A percentile compares a stretch with the other conserved stretches of the same genome.
These are phyloP conservation scores for Delphinus delphis DNA, from an alignment of 2,113 vertebrate genomes.

Conservation along the genomic window DNA sequence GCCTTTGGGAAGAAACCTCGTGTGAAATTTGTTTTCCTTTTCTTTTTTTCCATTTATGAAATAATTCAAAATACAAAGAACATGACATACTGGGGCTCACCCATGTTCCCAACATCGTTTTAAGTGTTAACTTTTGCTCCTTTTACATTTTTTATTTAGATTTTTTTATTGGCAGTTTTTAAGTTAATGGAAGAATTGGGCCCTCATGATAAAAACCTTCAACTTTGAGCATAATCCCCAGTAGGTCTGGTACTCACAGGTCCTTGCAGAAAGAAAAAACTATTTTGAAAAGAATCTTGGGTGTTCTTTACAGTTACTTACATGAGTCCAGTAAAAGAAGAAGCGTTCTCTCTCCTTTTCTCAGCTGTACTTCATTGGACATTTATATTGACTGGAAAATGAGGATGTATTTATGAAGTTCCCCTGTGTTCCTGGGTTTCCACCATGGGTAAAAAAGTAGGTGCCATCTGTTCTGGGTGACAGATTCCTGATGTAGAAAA, in stretches of 20 bases:
- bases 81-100: not conserved
- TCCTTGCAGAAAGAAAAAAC: not conserved
- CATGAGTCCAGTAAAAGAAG: not conserved
- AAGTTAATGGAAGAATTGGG: not conserved
- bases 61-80: not conserved
- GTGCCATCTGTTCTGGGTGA: not conserved
- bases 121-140: not conserved
- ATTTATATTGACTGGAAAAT: not conserved
- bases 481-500: not conserved
- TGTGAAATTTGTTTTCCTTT: not conserved
- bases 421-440: not conserved
- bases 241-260: not conserved
- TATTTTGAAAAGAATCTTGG: not conserved
- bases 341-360: not conserved
- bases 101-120: not conserved
- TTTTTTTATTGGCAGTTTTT: conserved; percentile 11
- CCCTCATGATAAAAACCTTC: not conserved
- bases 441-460: not conserved
- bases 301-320: not conserved
- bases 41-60: conserved; percentile 30
- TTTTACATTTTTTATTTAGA: not conserved
- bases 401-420: not conserved
- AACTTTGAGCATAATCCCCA: not conserved
- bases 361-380: not conserved
- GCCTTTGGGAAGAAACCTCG: not conserved